These are phyloP conservation scores for Polia nebulosa DNA, from an alignment of 2,888 invertebrate genomes.

Conservation along the genomic window DNA sequence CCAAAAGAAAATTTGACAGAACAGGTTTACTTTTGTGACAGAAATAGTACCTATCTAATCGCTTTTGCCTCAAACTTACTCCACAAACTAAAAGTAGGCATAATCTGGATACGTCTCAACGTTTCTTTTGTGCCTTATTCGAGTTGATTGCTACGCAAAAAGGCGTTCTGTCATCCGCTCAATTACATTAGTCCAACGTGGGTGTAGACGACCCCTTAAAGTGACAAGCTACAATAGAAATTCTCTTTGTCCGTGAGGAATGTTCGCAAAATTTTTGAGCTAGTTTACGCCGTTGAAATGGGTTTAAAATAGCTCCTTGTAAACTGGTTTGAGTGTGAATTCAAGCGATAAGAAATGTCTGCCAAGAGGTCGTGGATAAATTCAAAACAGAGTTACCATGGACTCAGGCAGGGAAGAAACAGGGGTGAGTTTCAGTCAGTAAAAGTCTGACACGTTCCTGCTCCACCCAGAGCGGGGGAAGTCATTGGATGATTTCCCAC, in stretches of 20 bases:
- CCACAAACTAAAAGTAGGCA: conserved; percentile 29
- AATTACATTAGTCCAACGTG: conserved; percentile 56
- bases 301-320: conserved; percentile 20
- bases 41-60: too few relatives aligned
- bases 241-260: conserved; percentile 35
- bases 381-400: too few relatives aligned
- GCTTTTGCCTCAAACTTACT: conserved; percentile 22
- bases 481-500: too few relatives aligned
- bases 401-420: too few relatives aligned
- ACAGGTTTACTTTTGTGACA: too few relatives aligned
- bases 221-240: conserved; percentile 41
- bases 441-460: too few relatives aligned
- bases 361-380: too few relatives aligned
- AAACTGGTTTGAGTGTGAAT: neutral
- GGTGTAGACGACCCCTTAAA: conserved; percentile 54
- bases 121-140: conserved; percentile 60
- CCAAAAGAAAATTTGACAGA: too few relatives aligned
- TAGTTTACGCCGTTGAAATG: conserved; percentile 36
- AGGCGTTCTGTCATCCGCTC: conserved; percentile 51
- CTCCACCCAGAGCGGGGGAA: too few relatives aligned
- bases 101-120: conserved; percentile 50
- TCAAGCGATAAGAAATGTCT: conserved; percentile 1
- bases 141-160: conserved; percentile 62
- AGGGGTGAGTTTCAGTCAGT: too few relatives aligned
- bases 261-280: conserved; percentile 35